Evolutionary conservation across 2,113 vertebrate genomes (phyloP).

Genomic region (Butorides virescens): DNA sequence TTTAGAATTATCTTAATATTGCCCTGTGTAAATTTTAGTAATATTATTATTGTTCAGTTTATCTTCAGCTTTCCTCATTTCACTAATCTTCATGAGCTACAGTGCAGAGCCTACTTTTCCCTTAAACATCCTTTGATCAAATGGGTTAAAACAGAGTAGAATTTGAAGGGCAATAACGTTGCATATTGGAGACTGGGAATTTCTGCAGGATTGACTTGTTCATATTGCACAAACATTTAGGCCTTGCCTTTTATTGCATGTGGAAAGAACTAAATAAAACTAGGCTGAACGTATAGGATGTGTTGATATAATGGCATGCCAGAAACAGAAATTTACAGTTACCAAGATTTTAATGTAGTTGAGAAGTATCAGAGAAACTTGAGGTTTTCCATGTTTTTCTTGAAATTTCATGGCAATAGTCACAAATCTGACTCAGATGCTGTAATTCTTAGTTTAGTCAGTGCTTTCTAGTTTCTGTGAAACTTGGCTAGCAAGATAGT

Average conservation of each 20-base stretch:
- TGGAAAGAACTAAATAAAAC: neutral
- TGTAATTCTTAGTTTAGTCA: conserved; percentile 38
- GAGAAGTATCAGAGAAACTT: neutral
- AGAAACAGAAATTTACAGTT: conserved; percentile 21
- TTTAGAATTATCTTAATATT: neutral
- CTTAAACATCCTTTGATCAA: neutral
- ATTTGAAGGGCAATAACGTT: neutral
- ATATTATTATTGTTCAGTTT: neutral
- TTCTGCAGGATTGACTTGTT: neutral
- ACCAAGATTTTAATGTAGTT: neutral
- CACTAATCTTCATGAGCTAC: neutral
- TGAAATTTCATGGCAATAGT: conserved; percentile 41
- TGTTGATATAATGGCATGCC: neutral
- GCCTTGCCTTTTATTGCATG: neutral
- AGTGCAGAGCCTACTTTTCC: neutral
- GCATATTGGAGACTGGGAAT: neutral
- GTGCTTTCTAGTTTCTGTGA: conserved; percentile 50
- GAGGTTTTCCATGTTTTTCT: neutral
- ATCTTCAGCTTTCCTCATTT: neutral
- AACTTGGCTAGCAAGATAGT: conserved; percentile 20
- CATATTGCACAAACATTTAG: neutral
- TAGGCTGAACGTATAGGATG: neutral
- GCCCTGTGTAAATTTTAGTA: neutral
- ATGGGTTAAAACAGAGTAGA: neutral
- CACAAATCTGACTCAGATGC: conserved; percentile 32